phyloP scores from a whole-genome alignment of 35 echinoderm and acorn worm species.

The Lytechinus variegatus region DNA sequence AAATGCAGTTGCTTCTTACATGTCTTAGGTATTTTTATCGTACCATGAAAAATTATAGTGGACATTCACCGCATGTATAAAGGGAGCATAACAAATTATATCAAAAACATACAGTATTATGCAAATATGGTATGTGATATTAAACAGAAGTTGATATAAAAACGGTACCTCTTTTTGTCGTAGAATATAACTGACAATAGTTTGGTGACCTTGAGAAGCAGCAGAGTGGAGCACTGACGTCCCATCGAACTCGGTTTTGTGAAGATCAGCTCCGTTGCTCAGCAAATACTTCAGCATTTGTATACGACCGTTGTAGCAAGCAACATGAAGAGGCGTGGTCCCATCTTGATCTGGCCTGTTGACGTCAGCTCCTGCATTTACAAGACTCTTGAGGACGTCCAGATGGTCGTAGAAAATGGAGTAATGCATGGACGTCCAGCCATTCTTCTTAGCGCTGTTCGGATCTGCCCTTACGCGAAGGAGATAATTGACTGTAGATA shows the following conservation, averaged over 20 bases:
- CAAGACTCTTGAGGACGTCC: not conserved
- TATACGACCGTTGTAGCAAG: not conserved
- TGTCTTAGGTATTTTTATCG: no score
- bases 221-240: not conserved
- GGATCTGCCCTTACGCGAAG: not conserved
- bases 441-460: not conserved
- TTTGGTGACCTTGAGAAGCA: not conserved
- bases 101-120: no score
- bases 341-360: not conserved
- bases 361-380: not conserved
- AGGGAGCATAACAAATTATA: no score
- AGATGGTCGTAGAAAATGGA: not conserved
- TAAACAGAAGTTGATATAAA: not conserved
- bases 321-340: not conserved
- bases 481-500: not conserved
- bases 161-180: not conserved
- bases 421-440: not conserved
- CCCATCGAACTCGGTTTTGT: not conserved
- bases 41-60: no score
- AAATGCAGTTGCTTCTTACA: no score
- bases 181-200: not conserved
- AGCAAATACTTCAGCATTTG: not conserved
- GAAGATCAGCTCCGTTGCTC: not conserved
- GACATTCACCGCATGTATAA: no score
- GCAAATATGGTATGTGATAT: no score